A percentile compares a stretch with the other conserved stretches of the same genome.
phyloP scores from a whole-genome alignment of 2,888 invertebrate genomes.

The Dicyrtomina minuta region DNA sequence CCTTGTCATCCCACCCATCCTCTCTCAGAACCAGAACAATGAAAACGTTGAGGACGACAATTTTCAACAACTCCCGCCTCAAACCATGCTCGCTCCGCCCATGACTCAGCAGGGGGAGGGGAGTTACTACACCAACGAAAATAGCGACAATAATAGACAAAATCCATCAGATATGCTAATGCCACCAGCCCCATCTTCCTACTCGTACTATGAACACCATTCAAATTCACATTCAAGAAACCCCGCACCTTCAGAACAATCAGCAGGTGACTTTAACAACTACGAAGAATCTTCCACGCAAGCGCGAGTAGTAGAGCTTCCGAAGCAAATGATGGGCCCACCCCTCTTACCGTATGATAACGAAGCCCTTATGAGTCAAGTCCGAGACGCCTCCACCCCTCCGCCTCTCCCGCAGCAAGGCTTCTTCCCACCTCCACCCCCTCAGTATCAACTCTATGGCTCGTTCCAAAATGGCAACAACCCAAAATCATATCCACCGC shows the following conservation, averaged over 20 bases:
- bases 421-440: constrained; percentile 30
- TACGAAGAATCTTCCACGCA: too few species aligned
- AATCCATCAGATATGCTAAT: not conserved
- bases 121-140: not conserved
- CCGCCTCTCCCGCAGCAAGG: constrained; percentile 11
- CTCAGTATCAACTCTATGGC: constrained; percentile 26
- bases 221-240: not conserved
- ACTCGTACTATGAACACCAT: not conserved
- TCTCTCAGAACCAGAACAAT: not conserved
- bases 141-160: not conserved
- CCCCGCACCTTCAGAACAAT: not conserved
- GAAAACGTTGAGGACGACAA: too few species aligned
- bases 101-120: too few species aligned
- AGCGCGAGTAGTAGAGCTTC: constrained; percentile 1
- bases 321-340: constrained; percentile 24
- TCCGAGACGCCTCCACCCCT: not conserved
- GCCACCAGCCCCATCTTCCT: not conserved
- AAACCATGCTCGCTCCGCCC: not conserved
- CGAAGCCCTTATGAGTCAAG: not conserved
- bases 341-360: constrained; percentile 18
- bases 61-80: not conserved
- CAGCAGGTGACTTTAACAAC: not conserved
- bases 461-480: not conserved
- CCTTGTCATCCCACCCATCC: constrained; percentile 12
- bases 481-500: too few species aligned